Percentiles rank a stretch among this genome's conserved stretches.
These are phyloP conservation scores for Harlomillsia oculata DNA, from an alignment of 1,140 invertebrate species.

Conservation along the genomic window DNA sequence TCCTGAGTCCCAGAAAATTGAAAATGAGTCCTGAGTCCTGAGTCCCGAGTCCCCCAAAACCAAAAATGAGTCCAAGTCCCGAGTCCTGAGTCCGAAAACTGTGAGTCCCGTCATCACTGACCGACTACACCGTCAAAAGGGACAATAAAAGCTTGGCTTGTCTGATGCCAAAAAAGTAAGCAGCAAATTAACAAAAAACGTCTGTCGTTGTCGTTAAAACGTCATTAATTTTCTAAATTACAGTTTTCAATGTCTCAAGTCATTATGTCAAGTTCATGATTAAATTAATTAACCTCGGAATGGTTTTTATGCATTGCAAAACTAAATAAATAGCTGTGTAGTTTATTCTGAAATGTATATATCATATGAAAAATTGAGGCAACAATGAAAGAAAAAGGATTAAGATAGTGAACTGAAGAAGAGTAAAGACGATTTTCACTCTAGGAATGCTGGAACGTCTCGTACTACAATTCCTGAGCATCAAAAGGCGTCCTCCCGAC, in stretches of 20 bases:
- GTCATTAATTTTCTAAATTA: no score
- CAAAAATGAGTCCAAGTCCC: no score
- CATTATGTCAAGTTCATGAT: neutral
- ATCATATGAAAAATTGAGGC: neutral
- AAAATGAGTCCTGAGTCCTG: no score
- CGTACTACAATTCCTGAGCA: no score
- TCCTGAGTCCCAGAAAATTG: no score
- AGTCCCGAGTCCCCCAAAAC: no score
- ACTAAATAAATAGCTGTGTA: no score
- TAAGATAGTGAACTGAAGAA: neutral
- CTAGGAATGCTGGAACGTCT: no score
- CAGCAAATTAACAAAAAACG: neutral
- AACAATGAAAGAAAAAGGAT: neutral
- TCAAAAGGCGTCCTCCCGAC: slow-evolving; percentile 6
- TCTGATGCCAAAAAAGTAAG: neutral
- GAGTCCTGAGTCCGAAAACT: neutral
- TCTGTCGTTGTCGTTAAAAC: neutral
- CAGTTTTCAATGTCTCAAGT: neutral
- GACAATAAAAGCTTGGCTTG: no score
- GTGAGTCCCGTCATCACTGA: neutral
- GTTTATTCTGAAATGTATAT: neutral
- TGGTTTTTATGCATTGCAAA: no score
- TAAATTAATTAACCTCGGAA: neutral
- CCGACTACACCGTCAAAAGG: neutral
- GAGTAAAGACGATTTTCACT: neutral